Conservation (phyloP, 2,888 invertebrate genomes). For the Drosophila planitibia region DNA sequence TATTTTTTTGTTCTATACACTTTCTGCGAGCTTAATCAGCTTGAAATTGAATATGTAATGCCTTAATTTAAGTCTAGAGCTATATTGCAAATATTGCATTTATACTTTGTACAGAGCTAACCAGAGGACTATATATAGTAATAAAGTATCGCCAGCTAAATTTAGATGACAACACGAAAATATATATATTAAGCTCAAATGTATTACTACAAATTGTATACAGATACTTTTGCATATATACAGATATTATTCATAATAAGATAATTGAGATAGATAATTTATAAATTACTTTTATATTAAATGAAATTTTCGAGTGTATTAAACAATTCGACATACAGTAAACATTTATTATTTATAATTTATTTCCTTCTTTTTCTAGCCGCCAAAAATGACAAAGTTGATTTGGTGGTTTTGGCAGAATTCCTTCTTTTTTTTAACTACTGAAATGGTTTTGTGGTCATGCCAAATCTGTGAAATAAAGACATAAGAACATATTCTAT, state of each 20-base stretch:
- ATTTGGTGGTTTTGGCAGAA: conserved; percentile 60
- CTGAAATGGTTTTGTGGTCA: conserved; percentile 54
- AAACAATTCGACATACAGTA: background rate
- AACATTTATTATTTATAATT: background rate
- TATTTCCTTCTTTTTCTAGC: conserved; percentile 1
- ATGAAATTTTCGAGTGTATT: conserved; percentile 3
- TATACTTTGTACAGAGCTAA: background rate
- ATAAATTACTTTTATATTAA: no score
- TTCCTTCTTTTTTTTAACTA: conserved; percentile 28
- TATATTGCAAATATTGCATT: background rate
- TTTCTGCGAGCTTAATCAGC: background rate
- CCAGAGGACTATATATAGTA: no score
- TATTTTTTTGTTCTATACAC: conserved; percentile 8
- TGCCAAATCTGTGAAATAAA: conserved; percentile 42
- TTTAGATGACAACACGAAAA: no score
- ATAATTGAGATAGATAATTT: background rate
- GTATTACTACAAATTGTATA: background rate
- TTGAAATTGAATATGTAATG: background rate
- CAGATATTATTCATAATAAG: background rate
- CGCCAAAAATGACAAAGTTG: conserved; percentile 62
- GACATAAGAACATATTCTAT: conserved; percentile 2
- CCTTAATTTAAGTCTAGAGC: background rate
- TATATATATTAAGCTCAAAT: background rate
- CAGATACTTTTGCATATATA: background rate
- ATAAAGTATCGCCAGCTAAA: no score